phyloP scores from a whole-genome alignment of 2,797 vertebrate species.

The Heteromormyrus szaboi region DNA sequence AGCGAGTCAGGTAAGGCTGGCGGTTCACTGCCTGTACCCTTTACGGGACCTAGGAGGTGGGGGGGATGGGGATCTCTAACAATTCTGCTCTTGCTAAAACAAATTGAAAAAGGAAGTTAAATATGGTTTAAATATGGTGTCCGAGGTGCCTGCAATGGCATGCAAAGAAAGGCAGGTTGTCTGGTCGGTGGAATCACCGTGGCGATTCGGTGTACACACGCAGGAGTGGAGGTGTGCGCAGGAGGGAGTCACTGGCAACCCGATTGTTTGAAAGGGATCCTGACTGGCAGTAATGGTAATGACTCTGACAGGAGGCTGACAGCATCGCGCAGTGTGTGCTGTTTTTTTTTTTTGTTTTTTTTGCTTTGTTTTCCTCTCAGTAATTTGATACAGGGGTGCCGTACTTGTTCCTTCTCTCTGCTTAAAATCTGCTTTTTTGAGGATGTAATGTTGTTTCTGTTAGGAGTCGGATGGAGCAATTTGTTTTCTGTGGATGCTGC shows the following conservation, averaged over 20 bases:
- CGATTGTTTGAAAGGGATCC: background rate
- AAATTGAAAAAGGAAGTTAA: background rate
- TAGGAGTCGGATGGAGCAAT: background rate
- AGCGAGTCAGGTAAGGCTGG: conserved; percentile 67
- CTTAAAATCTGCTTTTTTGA: background rate
- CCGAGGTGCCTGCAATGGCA: background rate
- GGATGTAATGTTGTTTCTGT: background rate
- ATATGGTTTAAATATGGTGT: background rate
- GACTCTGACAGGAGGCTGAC: conserved; percentile 13
- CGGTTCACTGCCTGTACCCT: no score
- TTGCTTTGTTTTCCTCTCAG: background rate
- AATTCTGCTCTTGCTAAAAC: background rate
- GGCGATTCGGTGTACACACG: background rate
- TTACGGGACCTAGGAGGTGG: background rate
- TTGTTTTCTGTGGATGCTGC: background rate
- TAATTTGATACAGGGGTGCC: background rate
- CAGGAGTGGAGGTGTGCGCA: background rate
- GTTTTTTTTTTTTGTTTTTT: background rate
- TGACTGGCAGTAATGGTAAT: conserved; percentile 8
- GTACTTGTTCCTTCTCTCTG: background rate
- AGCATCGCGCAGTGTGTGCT: background rate
- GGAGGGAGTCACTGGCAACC: background rate
- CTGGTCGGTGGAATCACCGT: background rate
- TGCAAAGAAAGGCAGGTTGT: background rate
- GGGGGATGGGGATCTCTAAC: background rate